Percentiles rank a stretch among this genome's conserved stretches.
phyloP scores from a whole-genome alignment of 2,113 vertebrate species.

The Nothobranchius kuhntae region DNA sequence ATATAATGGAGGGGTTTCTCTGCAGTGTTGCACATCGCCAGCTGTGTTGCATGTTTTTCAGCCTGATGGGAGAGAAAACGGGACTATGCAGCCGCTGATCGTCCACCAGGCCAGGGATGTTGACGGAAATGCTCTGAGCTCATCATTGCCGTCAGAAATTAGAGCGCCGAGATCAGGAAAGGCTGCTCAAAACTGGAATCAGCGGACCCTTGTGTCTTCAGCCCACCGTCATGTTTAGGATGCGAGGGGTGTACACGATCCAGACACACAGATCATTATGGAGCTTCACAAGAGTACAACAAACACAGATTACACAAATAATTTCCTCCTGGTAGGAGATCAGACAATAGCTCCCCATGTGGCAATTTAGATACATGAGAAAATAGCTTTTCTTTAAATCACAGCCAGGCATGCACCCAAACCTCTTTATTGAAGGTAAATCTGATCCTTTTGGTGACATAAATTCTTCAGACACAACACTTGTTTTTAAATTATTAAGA shows the following conservation, averaged over 20 bases:
- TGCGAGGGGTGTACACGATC: conserved; percentile 13
- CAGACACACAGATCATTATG: conserved; percentile 4
- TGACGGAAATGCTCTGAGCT: conserved; percentile 52
- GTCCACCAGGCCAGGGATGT: conserved; percentile 47
- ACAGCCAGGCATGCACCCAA: conserved; percentile 1
- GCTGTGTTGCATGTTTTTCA: conserved; percentile 20
- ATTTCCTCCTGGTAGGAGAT: conserved; percentile 5
- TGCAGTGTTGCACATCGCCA: conserved; percentile 15
- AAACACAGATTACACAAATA: conserved; percentile 30
- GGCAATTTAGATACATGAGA: conserved; percentile 11
- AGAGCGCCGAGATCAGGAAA: conserved; percentile 1
- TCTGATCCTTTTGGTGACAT: not conserved
- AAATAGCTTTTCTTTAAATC: conserved; percentile 7
- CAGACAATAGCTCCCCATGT: not conserved
- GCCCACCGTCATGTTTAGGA: conserved; percentile 33
- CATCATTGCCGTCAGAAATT: conserved; percentile 57
- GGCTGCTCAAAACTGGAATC: conserved; percentile 9
- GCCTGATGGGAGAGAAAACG: conserved; percentile 26
- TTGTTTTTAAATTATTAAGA: conserved; percentile 4
- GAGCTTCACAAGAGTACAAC: conserved; percentile 24
- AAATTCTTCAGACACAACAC: not conserved
- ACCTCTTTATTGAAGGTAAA: not conserved
- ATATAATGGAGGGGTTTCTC: conserved; percentile 63
- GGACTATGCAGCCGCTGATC: conserved; percentile 50
- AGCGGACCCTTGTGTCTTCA: conserved; percentile 10